Conservation (phyloP, 1,140 invertebrate species). For the Gryon sp. region DNA sequence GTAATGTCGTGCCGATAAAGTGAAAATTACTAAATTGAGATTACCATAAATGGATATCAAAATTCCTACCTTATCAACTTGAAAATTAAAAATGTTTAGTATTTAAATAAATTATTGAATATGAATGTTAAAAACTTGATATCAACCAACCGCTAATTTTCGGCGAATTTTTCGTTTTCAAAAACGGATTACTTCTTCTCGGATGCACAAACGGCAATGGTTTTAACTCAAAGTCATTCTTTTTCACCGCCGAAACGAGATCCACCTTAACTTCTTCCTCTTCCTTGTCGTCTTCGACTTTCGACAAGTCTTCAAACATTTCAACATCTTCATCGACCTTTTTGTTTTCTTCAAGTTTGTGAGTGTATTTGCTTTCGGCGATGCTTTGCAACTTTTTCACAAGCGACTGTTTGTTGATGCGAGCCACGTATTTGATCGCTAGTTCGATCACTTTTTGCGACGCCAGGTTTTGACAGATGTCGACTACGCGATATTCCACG, state of each 20-base stretch:
- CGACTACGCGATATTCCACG: slow-evolving; percentile 90
- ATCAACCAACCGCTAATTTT: slow-evolving; percentile 26
- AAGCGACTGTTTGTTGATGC: slow-evolving; percentile 86
- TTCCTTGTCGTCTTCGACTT: slow-evolving; percentile 40
- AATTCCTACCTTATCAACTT: too few relatives aligned
- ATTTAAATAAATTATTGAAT: too few relatives aligned
- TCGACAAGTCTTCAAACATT: slow-evolving; percentile 68
- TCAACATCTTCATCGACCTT: slow-evolving; percentile 74
- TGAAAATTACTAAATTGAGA: too few relatives aligned
- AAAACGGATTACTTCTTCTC: slow-evolving; percentile 73
- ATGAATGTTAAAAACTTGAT: too few relatives aligned
- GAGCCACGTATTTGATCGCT: slow-evolving; percentile 92
- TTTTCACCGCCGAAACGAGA: slow-evolving; percentile 41
- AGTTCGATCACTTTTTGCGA: slow-evolving; percentile 88
- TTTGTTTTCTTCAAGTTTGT: slow-evolving; percentile 73
- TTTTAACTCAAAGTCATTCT: slow-evolving; percentile 69
- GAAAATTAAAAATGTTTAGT: too few relatives aligned
- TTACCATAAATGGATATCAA: too few relatives aligned
- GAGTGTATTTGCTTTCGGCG: slow-evolving; percentile 66
- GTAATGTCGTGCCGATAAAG: too few relatives aligned
- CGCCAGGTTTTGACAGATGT: slow-evolving; percentile 91
- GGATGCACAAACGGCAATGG: slow-evolving; percentile 68
- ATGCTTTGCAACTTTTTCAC: slow-evolving; percentile 85
- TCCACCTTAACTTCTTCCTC: slow-evolving; percentile 34
- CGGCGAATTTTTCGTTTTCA: slow-evolving; percentile 66